A percentile compares a stretch with the other conserved stretches of the same genome.
These are phyloP conservation scores for Gorsachius magnificus DNA, from an alignment of 2,797 vertebrate genomes.

Conservation along the genomic window DNA sequence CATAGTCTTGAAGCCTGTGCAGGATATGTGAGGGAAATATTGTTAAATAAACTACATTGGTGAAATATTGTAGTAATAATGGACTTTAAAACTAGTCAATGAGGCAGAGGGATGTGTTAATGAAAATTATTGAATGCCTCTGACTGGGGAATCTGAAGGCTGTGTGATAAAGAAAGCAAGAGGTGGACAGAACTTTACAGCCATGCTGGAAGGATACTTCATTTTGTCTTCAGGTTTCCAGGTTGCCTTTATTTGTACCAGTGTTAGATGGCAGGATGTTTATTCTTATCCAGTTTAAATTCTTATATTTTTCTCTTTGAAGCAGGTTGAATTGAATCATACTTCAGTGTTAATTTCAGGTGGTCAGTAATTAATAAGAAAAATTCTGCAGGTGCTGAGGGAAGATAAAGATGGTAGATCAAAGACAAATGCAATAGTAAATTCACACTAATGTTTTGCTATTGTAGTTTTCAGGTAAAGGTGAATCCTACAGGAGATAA, in stretches of 20 bases:
- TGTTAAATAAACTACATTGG: neutral
- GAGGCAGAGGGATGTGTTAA: neutral
- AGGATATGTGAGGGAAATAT: neutral
- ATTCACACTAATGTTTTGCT: neutral
- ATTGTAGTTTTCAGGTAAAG: neutral
- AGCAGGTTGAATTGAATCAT: neutral
- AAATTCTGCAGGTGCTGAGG: neutral
- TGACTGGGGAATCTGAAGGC: neutral
- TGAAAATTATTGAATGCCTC: neutral
- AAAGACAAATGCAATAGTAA: neutral
- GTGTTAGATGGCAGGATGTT: neutral
- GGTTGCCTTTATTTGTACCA: neutral
- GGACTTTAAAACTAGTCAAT: neutral
- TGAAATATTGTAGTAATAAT: neutral
- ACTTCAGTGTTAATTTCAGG: neutral
- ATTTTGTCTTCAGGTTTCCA: neutral
- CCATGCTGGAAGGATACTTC: neutral
- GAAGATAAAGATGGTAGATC: neutral
- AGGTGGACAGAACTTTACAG: neutral
- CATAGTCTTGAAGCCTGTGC: neutral
- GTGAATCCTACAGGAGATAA: neutral
- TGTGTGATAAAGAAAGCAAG: neutral
- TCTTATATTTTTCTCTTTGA: neutral
- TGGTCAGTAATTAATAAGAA: neutral
- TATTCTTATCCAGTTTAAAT: neutral